Percentiles rank a stretch among this genome's conserved stretches.
Evolutionary conservation across 35 echinoderm and acorn worm species (phyloP).

Genomic region (Stichopus chloronotus): DNA sequence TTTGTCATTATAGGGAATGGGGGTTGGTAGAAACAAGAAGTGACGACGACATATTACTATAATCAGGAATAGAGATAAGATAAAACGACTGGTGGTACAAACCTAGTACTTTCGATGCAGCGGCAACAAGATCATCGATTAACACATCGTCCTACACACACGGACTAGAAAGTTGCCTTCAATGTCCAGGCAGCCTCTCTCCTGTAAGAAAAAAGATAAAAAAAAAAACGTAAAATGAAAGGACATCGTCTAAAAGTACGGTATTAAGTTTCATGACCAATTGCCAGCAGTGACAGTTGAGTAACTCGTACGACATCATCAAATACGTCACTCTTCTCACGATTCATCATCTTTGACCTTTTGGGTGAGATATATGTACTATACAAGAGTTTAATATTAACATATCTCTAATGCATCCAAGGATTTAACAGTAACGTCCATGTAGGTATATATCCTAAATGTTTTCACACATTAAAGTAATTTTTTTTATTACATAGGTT

Average conservation of each 20-base stretch:
- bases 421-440: no score
- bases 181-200: constrained; percentile 83
- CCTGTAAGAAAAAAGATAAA: constrained; percentile 58
- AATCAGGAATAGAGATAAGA: background rate
- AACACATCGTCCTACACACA: constrained; percentile 90
- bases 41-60: background rate
- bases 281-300: background rate
- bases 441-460: no score
- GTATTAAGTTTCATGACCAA: background rate
- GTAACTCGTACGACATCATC: background rate
- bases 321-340: background rate
- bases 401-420: no score
- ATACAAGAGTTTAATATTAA: background rate
- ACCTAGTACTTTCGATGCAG: constrained; percentile 91
- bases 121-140: constrained; percentile 83
- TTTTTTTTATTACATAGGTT: no score
- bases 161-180: constrained; percentile 87
- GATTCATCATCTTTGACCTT: background rate
- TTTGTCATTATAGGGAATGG: no score
- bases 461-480: no score
- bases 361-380: background rate
- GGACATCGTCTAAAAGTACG: background rate
- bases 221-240: background rate
- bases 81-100: background rate
- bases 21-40: no score